phyloP scores from a whole-genome alignment of 2,113 vertebrate genomes.

The Pachycephala philippinensis region DNA sequence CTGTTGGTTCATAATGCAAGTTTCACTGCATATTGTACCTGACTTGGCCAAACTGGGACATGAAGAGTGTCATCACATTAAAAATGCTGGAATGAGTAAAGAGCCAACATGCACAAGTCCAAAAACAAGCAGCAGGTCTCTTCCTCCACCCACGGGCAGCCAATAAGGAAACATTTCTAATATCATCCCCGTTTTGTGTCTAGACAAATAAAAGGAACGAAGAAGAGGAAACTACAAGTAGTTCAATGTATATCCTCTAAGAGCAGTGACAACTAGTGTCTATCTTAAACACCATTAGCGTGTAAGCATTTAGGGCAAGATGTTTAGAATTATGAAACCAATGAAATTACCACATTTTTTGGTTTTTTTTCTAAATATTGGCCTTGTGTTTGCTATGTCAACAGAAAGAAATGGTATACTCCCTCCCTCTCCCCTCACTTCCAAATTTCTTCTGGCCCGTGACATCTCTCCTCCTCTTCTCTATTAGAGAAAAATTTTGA shows the following conservation, averaged over 20 bases:
- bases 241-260: slow-evolving; percentile 24
- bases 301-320: neutral
- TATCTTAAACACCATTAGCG: neutral
- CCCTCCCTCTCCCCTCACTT: neutral
- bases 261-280: neutral
- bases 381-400: slow-evolving; percentile 56
- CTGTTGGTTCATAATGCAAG: slow-evolving; percentile 49
- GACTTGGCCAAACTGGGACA: slow-evolving; percentile 60
- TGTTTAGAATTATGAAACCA: neutral
- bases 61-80: slow-evolving; percentile 54
- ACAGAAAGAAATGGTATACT: slow-evolving; percentile 16
- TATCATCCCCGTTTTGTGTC: slow-evolving; percentile 62
- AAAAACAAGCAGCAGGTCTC: slow-evolving; percentile 60
- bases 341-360: neutral
- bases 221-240: slow-evolving; percentile 62
- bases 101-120: slow-evolving; percentile 66
- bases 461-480: neutral
- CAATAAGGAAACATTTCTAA: slow-evolving; percentile 65
- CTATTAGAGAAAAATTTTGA: neutral
- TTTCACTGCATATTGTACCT: slow-evolving; percentile 56
- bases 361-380: neutral
- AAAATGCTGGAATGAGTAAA: slow-evolving; percentile 63
- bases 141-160: slow-evolving; percentile 54
- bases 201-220: slow-evolving; percentile 53
- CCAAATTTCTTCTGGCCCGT: neutral